Evolutionary conservation across 92 coral and sea anemone genomes (phyloP).

Genomic region (Scolanthus callimorphus): DNA sequence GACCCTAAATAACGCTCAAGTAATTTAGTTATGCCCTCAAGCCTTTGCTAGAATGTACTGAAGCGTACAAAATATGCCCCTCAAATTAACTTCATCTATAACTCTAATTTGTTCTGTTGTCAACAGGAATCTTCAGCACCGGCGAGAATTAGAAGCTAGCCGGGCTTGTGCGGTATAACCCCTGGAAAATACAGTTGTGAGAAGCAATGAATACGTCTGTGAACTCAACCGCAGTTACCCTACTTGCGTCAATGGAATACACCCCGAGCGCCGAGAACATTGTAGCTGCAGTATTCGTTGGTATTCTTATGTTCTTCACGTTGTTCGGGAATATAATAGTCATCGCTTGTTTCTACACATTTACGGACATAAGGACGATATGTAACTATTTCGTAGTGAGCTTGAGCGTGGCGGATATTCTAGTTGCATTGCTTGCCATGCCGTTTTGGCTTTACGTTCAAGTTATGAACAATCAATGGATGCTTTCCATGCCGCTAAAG

Average conservation of each 20-base stretch:
- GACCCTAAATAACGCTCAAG: no score
- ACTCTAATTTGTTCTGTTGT: no score
- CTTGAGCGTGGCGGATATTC: conserved; percentile 76
- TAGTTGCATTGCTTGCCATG: conserved; percentile 80
- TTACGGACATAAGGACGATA: conserved; percentile 63
- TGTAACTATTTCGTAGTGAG: conserved; percentile 86
- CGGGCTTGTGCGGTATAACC: no score
- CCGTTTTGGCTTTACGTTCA: conserved; percentile 85
- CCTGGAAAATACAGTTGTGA: no score
- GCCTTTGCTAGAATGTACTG: no score
- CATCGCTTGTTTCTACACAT: conserved; percentile 57
- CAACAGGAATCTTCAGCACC: no score
- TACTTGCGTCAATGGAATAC: conserved; percentile 17
- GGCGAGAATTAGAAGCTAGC: no score
- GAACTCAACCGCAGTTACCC: no score
- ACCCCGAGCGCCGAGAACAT: conserved; percentile 44
- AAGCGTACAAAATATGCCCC: no score
- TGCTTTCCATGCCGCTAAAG: conserved; percentile 33
- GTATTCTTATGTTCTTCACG: conserved; percentile 45
- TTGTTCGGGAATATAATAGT: conserved; percentile 63
- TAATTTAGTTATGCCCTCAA: no score
- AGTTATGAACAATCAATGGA: conserved; percentile 55
- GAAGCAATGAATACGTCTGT: no score
- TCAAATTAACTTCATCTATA: no score
- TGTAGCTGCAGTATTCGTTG: conserved; percentile 64